phyloP scores from a whole-genome alignment of 2,113 vertebrate genomes.

The Lycocorax pyrrhopterus region DNA sequence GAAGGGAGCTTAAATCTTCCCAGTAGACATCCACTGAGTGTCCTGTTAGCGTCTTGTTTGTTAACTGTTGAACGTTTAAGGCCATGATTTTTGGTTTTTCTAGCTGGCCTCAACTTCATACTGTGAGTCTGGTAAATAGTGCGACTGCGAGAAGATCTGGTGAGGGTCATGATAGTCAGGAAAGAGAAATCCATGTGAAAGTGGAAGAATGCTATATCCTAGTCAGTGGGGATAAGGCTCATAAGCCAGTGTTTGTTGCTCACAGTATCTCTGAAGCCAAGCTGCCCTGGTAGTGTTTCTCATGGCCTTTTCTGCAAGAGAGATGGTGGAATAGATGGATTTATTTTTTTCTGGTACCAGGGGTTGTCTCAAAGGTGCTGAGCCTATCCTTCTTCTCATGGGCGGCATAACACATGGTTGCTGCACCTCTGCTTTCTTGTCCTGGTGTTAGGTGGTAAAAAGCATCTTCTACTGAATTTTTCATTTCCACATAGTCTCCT shows the following conservation, averaged over 20 bases:
- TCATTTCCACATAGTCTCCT: neutral
- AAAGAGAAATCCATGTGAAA: neutral
- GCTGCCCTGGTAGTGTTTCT: neutral
- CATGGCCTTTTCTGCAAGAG: neutral
- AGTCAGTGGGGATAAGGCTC: neutral
- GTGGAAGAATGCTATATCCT: neutral
- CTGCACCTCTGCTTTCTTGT: conserved; percentile 21
- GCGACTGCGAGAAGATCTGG: neutral
- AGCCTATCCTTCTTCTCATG: neutral
- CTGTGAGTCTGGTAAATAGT: neutral
- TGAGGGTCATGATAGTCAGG: neutral
- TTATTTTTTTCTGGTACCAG: neutral
- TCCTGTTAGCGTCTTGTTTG: neutral
- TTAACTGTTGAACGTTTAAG: neutral
- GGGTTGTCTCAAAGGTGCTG: conserved; percentile 9
- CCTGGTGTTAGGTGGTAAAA: neutral
- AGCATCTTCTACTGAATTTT: neutral
- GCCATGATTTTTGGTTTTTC: neutral
- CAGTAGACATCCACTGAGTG: neutral
- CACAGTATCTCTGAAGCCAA: neutral
- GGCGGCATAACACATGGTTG: neutral
- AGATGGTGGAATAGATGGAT: neutral
- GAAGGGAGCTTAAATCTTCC: conserved; percentile 23
- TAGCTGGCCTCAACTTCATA: neutral
- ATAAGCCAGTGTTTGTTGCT: neutral